Percentiles rank a stretch among this genome's conserved stretches.
These are phyloP conservation scores for Sebastes cheni DNA, from an alignment of 2,797 vertebrate genomes.

Conservation along the genomic window DNA sequence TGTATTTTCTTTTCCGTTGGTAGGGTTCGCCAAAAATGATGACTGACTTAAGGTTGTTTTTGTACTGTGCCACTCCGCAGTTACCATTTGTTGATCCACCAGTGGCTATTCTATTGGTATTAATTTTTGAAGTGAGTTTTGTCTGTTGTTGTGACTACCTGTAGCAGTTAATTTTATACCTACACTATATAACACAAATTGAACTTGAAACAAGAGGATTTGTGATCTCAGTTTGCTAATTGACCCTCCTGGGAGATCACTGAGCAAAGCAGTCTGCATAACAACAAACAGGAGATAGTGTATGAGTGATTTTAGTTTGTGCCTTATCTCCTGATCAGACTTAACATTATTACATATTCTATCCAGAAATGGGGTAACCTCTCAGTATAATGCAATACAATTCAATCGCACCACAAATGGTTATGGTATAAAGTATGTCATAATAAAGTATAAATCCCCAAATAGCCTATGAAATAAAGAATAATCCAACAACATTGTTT, in stretches of 20 bases:
- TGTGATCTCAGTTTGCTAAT: constrained; percentile 9
- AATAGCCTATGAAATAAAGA: too few species aligned
- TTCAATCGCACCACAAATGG: not conserved
- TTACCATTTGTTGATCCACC: too few species aligned
- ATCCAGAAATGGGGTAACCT: not conserved
- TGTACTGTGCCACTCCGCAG: too few species aligned
- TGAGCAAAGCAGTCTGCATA: not conserved
- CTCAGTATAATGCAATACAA: not conserved
- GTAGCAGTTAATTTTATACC: not conserved
- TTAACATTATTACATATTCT: not conserved
- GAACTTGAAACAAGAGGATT: not conserved
- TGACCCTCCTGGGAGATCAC: constrained; percentile 14
- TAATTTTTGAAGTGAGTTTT: too few species aligned
- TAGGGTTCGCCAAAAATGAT: too few species aligned
- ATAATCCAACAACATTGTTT: too few species aligned
- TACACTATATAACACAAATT: not conserved
- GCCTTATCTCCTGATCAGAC: not conserved
- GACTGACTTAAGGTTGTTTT: too few species aligned
- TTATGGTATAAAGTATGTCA: not conserved
- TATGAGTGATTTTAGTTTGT: not conserved
- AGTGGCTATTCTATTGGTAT: too few species aligned
- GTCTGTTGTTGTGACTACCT: not conserved
- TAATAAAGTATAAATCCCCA: too few species aligned
- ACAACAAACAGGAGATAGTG: not conserved
- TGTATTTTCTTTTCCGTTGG: too few species aligned